These are phyloP conservation scores for Caenorhabditis sp. DNA, from an alignment of 2,888 invertebrate species.

Conservation along the genomic window DNA sequence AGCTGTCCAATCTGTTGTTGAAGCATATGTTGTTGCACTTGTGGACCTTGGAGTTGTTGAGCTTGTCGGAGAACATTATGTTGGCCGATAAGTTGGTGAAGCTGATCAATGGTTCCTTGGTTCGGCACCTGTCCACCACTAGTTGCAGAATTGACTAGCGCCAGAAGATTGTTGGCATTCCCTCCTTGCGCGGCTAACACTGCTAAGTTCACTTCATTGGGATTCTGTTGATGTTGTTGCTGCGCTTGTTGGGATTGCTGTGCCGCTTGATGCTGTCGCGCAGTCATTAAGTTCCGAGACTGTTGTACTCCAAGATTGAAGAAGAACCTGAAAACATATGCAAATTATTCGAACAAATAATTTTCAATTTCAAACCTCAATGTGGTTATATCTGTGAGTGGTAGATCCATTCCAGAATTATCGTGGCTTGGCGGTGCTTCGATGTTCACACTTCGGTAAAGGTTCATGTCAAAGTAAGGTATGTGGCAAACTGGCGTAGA, in stretches of 20 bases:
- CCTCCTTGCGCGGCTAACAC: constrained; percentile 3
- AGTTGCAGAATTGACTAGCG: constrained; percentile 5
- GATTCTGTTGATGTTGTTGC: constrained; percentile 23
- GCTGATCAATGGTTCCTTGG: constrained; percentile 28
- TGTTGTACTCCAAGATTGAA: constrained; percentile 77
- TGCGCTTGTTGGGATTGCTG: constrained; percentile 8
- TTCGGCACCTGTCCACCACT: constrained; percentile 20
- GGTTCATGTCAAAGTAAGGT: constrained; percentile 70
- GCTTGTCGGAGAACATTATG: constrained; percentile 41
- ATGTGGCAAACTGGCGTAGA: constrained; percentile 67
- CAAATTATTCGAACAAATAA: not conserved
- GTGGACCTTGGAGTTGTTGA: constrained; percentile 44
- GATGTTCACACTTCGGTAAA: constrained; percentile 73
- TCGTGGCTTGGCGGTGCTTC: constrained; percentile 71
- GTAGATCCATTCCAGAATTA: constrained; percentile 73
- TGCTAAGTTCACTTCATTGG: not conserved
- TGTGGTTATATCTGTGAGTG: constrained; percentile 73
- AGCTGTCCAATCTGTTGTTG: constrained; percentile 35
- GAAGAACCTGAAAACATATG: constrained; percentile 66
- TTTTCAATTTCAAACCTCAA: constrained; percentile 50
- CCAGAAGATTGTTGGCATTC: constrained; percentile 25
- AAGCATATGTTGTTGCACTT: constrained; percentile 25
- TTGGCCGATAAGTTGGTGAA: constrained; percentile 34
- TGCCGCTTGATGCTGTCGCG: constrained; percentile 16
- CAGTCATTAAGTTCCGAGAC: constrained; percentile 64